These are phyloP conservation scores for Panthera uncia DNA, from an alignment of 2,113 vertebrate species.

Conservation along the genomic window DNA sequence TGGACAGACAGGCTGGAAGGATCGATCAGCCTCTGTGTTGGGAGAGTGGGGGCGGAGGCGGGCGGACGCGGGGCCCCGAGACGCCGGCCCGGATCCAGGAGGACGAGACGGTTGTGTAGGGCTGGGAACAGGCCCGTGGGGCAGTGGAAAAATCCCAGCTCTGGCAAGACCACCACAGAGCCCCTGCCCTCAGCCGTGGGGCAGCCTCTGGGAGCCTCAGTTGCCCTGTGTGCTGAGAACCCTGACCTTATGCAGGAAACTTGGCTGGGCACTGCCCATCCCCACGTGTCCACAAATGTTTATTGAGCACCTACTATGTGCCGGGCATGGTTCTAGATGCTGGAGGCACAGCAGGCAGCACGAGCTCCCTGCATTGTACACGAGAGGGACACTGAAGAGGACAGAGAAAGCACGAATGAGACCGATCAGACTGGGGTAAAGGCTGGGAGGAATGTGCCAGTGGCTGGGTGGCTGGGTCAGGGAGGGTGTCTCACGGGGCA, in stretches of 20 bases:
- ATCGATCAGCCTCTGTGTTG: fast-evolving
- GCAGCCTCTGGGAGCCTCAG: not conserved
- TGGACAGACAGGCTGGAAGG: not conserved
- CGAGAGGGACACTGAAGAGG: fast-evolving
- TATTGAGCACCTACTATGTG: not conserved
- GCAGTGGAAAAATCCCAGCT: fast-evolving
- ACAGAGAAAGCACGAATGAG: fast-evolving
- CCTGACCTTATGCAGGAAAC: not conserved
- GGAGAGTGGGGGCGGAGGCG: not conserved
- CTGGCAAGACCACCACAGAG: not conserved
- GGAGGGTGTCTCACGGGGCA: fast-evolving
- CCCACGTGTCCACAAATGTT: fast-evolving
- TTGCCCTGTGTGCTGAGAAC: not conserved
- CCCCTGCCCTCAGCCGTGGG: not conserved
- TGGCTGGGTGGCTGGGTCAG: not conserved
- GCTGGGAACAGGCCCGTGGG: fast-evolving
- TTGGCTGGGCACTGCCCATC: fast-evolving
- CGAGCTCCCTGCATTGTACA: fast-evolving
- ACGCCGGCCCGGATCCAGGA: fast-evolving
- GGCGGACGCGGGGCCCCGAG: not conserved
- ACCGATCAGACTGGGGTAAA: fast-evolving
- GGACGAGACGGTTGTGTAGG: fast-evolving
- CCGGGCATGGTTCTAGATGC: not conserved
- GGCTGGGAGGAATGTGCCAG: fast-evolving
- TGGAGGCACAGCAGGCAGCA: fast-evolving